Conservation (phyloP, 37 sponge, comb jelly and placozoan genomes). For the Diacarnus erythraeanus region DNA sequence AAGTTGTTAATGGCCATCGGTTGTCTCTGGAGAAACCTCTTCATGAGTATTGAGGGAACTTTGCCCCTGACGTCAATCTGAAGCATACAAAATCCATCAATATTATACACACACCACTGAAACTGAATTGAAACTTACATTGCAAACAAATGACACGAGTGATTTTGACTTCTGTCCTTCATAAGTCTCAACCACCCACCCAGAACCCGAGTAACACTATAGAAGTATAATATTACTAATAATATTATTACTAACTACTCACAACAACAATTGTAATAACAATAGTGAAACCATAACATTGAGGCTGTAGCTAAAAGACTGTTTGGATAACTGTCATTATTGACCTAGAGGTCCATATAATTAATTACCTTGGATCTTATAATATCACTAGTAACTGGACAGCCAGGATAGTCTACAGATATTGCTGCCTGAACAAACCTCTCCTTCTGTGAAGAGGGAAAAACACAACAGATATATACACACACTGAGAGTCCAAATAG, state of each 20-base stretch:
- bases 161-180: slow-evolving; percentile 33
- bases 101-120: too few relatives aligned
- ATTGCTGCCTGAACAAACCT: slow-evolving; percentile 35
- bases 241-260: too few relatives aligned
- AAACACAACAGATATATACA: not conserved
- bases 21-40: slow-evolving; percentile 27
- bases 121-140: slow-evolving; percentile 51
- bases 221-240: too few relatives aligned
- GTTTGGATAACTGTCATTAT: too few relatives aligned
- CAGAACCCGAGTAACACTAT: slow-evolving; percentile 49
- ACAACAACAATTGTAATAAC: not conserved
- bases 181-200: slow-evolving; percentile 63
- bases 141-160: slow-evolving; percentile 38
- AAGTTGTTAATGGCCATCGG: slow-evolving; percentile 43
- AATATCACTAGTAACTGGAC: slow-evolving; percentile 21
- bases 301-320: too few relatives aligned
- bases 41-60: slow-evolving; percentile 27
- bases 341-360: too few relatives aligned
- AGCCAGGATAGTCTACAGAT: slow-evolving; percentile 43
- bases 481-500: too few relatives aligned
- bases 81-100: not conserved
- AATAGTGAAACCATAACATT: too few relatives aligned
- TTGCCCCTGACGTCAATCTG: slow-evolving; percentile 31
- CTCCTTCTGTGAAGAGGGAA: slow-evolving; percentile 14
- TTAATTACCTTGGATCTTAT: slow-evolving; percentile 50